These are phyloP conservation scores for Ibycter americanus DNA, from an alignment of 2,797 vertebrate species.

Conservation along the genomic window DNA sequence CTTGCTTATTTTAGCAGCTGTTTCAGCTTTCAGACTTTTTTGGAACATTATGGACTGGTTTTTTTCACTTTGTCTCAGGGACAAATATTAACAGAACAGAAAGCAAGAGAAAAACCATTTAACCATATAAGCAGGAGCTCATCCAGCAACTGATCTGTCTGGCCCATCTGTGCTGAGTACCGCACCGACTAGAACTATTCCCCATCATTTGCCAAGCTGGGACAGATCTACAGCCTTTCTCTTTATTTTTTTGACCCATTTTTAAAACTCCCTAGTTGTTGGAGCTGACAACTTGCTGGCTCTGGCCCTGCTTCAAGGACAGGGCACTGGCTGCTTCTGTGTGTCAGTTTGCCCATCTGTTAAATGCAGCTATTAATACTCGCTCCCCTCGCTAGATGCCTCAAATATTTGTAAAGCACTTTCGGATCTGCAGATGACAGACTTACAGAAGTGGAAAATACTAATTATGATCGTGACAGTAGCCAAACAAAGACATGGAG, in stretches of 20 bases:
- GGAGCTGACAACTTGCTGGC: not conserved
- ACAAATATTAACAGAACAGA: conserved; percentile 14
- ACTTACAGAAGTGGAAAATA: conserved; percentile 46
- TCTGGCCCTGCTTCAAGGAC: conserved; percentile 52
- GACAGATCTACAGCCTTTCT: not conserved
- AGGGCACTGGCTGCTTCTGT: conserved; percentile 39
- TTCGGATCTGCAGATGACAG: conserved; percentile 53
- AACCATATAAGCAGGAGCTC: not conserved
- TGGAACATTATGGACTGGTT: conserved; percentile 19
- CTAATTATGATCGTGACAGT: conserved; percentile 41
- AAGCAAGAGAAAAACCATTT: not conserved
- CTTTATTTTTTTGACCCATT: conserved; percentile 31
- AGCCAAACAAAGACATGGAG: not conserved
- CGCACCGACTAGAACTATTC: not conserved
- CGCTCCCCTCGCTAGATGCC: not conserved
- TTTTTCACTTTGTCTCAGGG: conserved; percentile 36
- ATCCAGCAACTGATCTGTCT: not conserved
- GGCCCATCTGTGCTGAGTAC: not conserved
- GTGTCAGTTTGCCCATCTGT: conserved; percentile 52
- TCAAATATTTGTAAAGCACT: conserved; percentile 45
- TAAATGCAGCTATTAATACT: conserved; percentile 57
- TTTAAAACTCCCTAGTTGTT: not conserved
- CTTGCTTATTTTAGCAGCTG: conserved; percentile 68
- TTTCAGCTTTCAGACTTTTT: conserved; percentile 42
- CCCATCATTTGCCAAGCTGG: not conserved